Conservation (phyloP, 2,888 invertebrate genomes). For the Darwinula stevensoni region DNA sequence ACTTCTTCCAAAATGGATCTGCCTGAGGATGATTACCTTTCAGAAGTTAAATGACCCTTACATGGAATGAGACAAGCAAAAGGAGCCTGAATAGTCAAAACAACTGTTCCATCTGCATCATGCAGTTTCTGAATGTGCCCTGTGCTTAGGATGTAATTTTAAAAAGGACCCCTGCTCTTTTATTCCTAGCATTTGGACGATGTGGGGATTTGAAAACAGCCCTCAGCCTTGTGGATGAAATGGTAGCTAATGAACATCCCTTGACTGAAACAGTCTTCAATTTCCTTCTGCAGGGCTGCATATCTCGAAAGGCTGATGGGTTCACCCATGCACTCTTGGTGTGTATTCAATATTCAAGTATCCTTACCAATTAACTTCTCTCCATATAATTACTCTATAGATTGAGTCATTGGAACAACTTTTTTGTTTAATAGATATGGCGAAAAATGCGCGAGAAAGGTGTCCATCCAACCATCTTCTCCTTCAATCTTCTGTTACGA, state of each 20-base stretch:
- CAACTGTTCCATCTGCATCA: too few species aligned
- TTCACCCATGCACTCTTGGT: slow-evolving; percentile 44
- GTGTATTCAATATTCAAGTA: too few species aligned
- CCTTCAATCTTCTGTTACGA: slow-evolving; percentile 50
- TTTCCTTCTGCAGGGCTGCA: slow-evolving; percentile 54
- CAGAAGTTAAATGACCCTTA: too few species aligned
- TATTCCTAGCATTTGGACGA: slow-evolving; percentile 36
- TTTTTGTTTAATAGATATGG: slow-evolving; percentile 35
- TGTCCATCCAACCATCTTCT: slow-evolving; percentile 34
- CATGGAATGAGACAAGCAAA: too few species aligned
- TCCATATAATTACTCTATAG: too few species aligned
- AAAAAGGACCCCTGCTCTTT: slow-evolving; percentile 3
- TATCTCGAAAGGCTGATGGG: slow-evolving; percentile 43
- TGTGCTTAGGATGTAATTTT: too few species aligned
- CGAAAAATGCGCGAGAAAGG: slow-evolving; percentile 35
- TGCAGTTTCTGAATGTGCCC: too few species aligned
- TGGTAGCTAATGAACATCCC: slow-evolving; percentile 19
- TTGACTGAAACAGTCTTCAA: slow-evolving; percentile 37
- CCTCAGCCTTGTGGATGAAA: slow-evolving; percentile 55
- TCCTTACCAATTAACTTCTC: too few species aligned
- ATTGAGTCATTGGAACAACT: too few species aligned
- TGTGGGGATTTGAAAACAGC: slow-evolving; percentile 46
- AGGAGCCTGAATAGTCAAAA: too few species aligned
- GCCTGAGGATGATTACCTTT: too few species aligned
- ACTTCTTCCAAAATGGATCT: too few species aligned